Evolutionary conservation across 2,113 vertebrate genomes (phyloP).

Genomic region (Cryptotis parvus): DNA sequence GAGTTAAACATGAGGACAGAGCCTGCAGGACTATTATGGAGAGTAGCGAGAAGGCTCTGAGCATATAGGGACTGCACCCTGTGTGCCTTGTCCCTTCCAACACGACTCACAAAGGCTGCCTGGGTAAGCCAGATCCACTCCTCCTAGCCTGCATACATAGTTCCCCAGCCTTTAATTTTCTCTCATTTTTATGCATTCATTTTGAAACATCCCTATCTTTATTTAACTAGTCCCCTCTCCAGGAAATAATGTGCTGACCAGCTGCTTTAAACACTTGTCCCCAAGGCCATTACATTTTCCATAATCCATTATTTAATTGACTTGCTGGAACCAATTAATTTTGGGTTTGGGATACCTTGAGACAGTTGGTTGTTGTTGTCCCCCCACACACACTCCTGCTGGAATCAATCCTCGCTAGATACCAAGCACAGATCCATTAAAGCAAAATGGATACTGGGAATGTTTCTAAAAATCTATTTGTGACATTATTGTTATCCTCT

Average conservation of each 20-base stretch:
- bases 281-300: conserved; percentile 39
- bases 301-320: conserved; percentile 71
- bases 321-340: conserved; percentile 66
- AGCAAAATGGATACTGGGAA: not conserved
- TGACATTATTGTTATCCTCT: not conserved
- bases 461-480: not conserved
- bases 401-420: conserved; percentile 41
- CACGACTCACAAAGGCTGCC: not conserved
- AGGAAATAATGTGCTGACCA: conserved; percentile 62
- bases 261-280: conserved; percentile 52
- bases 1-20: not conserved
- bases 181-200: conserved; percentile 29
- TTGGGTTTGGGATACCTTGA: conserved; percentile 27
- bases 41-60: not conserved
- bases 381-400: not conserved
- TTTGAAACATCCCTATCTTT: conserved; percentile 55
- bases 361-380: not conserved
- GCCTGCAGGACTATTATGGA: too few relatives aligned
- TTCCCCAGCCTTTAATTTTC: not conserved
- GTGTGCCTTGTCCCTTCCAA: accelerated
- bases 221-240: conserved; percentile 58
- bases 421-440: not conserved
- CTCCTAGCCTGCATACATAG: not conserved
- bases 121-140: not conserved
- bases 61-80: accelerated